Conservation (phyloP, 2,888 invertebrate species). For the Hecatera dysodea region DNA sequence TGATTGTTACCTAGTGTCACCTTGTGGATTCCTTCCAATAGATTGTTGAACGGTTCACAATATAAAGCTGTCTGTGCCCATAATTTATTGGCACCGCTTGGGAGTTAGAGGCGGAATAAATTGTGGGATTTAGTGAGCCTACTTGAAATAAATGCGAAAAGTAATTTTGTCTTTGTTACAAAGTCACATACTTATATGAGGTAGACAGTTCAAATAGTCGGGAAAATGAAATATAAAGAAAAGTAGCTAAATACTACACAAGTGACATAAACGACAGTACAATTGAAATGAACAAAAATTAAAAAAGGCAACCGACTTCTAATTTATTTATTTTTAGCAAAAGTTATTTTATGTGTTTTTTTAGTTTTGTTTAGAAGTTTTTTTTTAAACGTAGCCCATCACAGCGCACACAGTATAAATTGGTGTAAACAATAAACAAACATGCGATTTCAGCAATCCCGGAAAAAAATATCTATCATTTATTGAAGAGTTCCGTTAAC, state of each 20-base stretch:
- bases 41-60: constrained; percentile 16
- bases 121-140: constrained; percentile 18
- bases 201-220: background rate
- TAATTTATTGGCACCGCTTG: constrained; percentile 31
- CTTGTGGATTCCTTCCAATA: background rate
- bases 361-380: too few relatives aligned
- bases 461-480: too few relatives aligned
- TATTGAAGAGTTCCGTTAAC: too few relatives aligned
- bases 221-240: background rate
- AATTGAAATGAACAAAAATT: background rate
- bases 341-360: too few relatives aligned
- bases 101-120: constrained; percentile 44
- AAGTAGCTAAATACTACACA: background rate
- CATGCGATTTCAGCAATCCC: too few relatives aligned
- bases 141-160: constrained; percentile 11
- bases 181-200: background rate
- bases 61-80: constrained; percentile 30
- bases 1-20: background rate
- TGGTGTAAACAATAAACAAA: too few relatives aligned
- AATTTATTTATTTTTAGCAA: too few relatives aligned
- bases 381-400: too few relatives aligned
- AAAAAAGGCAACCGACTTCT: too few relatives aligned
- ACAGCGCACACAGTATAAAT: too few relatives aligned
- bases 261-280: background rate
- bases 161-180: constrained; percentile 10